Evolutionary conservation across 2,888 invertebrate species (phyloP).

Genomic region (Smittia sp.): DNA sequence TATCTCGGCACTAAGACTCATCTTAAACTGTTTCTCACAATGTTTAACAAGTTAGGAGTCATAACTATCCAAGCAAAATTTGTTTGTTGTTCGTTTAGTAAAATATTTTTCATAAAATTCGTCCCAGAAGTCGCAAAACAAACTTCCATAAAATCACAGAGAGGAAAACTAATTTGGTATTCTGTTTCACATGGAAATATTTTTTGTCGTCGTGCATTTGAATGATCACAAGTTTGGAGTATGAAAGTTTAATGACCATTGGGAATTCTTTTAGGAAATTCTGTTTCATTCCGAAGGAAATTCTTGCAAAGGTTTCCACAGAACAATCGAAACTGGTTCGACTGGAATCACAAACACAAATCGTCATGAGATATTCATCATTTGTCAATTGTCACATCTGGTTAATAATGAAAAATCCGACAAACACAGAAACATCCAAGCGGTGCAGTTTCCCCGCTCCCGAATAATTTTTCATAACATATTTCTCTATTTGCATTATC

Average conservation of each 20-base stretch:
- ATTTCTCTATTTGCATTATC: not conserved
- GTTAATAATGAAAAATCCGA: slow-evolving; percentile 39
- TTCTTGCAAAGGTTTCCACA: not conserved
- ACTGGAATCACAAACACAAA: not conserved
- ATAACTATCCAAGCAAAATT: too few relatives aligned
- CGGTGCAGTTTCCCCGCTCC: not conserved
- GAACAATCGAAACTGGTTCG: not conserved
- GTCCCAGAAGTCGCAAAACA: not conserved
- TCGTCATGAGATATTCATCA: slow-evolving; percentile 16
- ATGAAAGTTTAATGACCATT: not conserved
- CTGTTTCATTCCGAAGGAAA: not conserved
- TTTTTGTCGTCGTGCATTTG: not conserved
- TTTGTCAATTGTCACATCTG: slow-evolving; percentile 34
- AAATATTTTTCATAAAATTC: too few relatives aligned
- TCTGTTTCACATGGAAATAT: slow-evolving; percentile 14
- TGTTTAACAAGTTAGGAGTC: too few relatives aligned
- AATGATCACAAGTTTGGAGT: not conserved
- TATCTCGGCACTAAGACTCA: too few relatives aligned
- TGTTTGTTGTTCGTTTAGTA: too few relatives aligned
- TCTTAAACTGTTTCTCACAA: too few relatives aligned
- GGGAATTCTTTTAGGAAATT: not conserved
- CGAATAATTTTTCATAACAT: not conserved
- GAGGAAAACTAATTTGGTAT: not conserved
- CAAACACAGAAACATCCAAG: not conserved
- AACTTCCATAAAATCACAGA: not conserved